Evolutionary conservation across 2,113 vertebrate species (phyloP).

Genomic region (Oreotrochilus melanogaster): DNA sequence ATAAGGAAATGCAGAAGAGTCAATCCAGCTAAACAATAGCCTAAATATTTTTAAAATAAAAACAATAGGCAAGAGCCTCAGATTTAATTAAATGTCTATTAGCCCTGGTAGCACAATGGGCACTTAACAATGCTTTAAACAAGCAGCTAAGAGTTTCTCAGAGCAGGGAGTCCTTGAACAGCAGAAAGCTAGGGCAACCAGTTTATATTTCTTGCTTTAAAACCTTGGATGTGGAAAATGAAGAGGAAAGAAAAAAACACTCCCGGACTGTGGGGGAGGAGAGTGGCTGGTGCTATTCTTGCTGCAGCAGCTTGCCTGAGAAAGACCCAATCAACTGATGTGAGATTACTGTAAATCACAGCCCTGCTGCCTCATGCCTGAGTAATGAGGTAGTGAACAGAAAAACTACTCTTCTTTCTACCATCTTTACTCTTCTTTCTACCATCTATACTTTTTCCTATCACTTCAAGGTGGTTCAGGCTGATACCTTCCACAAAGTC

Average conservation of each 20-base stretch:
- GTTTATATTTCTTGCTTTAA: background rate
- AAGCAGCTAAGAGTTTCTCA: slow-evolving; percentile 15
- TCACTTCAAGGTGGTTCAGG: background rate
- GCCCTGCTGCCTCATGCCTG: background rate
- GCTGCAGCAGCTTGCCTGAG: background rate
- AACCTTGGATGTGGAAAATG: background rate
- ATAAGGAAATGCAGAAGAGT: background rate
- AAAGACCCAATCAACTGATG: background rate
- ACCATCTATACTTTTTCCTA: background rate
- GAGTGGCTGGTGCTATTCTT: background rate
- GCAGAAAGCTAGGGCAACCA: background rate
- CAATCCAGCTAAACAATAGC: slow-evolving; percentile 25
- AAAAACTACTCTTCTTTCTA: background rate
- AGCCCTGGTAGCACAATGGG: background rate
- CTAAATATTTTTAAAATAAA: slow-evolving; percentile 51
- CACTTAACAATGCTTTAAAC: background rate
- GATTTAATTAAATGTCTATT: slow-evolving; percentile 18
- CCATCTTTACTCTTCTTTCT: background rate
- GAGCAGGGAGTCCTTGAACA: slow-evolving; percentile 25
- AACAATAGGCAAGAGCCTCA: background rate
- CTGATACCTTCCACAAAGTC: background rate
- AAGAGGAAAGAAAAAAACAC: background rate
- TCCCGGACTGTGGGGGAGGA: background rate
- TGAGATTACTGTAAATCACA: background rate
- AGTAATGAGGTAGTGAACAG: background rate